Base-by-base conservation (phyloP, 2,888 invertebrate species). In the Reticulitermes lucifugus region DNA sequence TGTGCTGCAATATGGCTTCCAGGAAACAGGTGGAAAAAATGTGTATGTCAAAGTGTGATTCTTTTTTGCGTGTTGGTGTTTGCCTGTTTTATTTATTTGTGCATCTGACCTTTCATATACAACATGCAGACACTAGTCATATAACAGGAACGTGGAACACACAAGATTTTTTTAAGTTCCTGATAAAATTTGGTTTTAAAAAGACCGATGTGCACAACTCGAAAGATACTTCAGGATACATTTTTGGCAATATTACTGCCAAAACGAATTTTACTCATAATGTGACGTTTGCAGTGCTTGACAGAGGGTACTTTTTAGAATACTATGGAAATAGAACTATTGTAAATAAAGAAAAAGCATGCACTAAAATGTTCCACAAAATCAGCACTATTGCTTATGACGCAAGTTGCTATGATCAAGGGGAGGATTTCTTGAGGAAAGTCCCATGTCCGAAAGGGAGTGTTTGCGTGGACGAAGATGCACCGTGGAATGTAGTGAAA, bases 131-230 rank as follows among this genome's bases (percentile, higher is more conserved):
- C 46, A 41, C 43, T 65, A 94, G 93, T 12, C 95, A 94, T 89
- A 91, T 95, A 79, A 92, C 92, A 87, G 95, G 95, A 71, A 93
- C 92, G 10, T 95, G 95, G 90, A 92, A 93, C 87, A 93, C 94
- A 5, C 92, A 92, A 80, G 95, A 96, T 80, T 97, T 97, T 91
- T 98, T 98, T 90, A 96, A 96, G 91, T 98, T 99, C 91, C 92
- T 99, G 83, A 94, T 97, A 41, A 98, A 98, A 91, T 99, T 98
- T 91, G 99, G 98, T 85, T 97, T 99, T 90, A 98, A 99, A 92
- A 98, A 98, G 91, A 98, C 98, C 22, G 97, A 98, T 90, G 93
- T 95, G 75, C 96, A 97, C 90, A 95, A 95, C 88, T 94, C 95
- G 89, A 95, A 95, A 88, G 95, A 96, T 89, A 97, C 98, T 88